Evolutionary conservation across 2,888 invertebrate genomes (phyloP), one percentile per base, ranked within the genome.

Genomic region (Listrodromus nycthemerus): DNA sequence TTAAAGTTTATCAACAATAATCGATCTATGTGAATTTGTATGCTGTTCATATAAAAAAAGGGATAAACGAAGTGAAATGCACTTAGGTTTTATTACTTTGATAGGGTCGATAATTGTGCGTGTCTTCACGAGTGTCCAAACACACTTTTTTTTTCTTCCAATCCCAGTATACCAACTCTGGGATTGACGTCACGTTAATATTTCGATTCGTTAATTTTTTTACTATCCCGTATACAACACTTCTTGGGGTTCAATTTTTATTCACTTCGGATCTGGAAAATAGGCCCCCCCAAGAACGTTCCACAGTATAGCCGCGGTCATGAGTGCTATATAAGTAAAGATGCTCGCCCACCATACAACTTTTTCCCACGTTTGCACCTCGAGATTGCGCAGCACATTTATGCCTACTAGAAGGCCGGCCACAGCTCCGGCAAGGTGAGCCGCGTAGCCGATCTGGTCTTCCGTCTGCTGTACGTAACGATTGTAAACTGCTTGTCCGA

Each of bases 401-500:
- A 98, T 96, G 21, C 98, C 98, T 48, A 98, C 96, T 21, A 98
- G 94, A 83, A 95, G 93, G 89, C 99, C 99, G 75, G 98, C 98
- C 1, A 98, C 88, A 58, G 98, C 98, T 1, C 99, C 99, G 0
- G 97, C 98, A 65, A 99, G 94, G 94, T 99, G 99, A 7, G 99
- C 99, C 0, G 98, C 97, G 92, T 99, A 99, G 13, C 99, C 98
- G 75, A 98, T 96, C 93, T 98, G 96, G 91, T 96, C 96, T 65
- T 95, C 94, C 1, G 95, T 94, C 70, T 96, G 95, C 21, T 95
- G 94, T 82, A 96, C 95, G 93, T 98, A 98, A 19, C 98, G 95
- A 92, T 97, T 97, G 94, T 98, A 99, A 45, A 99, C 95, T 0
- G 99, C 98, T 13, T 98, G 96, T 27, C 98, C 97, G 69, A 98